These are phyloP conservation scores for Helicolenus hilgendorfi DNA, from an alignment of 2,797 vertebrate species.

Conservation along the genomic window DNA sequence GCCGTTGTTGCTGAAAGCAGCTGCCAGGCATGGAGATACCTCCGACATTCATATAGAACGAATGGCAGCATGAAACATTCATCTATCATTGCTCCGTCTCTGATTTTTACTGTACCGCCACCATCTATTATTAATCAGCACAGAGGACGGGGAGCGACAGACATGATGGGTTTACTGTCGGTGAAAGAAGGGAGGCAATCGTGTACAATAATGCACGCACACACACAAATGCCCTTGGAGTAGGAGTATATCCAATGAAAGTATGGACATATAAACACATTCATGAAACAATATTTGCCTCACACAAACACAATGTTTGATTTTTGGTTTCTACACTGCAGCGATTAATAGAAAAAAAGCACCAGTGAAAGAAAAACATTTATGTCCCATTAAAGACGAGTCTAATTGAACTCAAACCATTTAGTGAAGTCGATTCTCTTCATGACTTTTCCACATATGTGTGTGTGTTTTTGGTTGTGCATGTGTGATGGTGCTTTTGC, in stretches of 20 bases:
- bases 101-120: conserved; percentile 68
- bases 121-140: conserved; percentile 79
- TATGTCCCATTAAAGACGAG: conserved; percentile 23
- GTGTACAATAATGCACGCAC: background rate
- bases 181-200: conserved; percentile 10
- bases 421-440: background rate
- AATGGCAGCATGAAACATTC: conserved; percentile 70
- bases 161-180: conserved; percentile 47
- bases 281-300: background rate
- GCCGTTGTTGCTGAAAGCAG: conserved; percentile 33
- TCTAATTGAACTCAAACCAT: conserved; percentile 24
- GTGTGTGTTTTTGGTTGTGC: conserved; percentile 1
- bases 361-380: background rate
- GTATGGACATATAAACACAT: background rate
- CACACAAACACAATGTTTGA: background rate
- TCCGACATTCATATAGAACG: conserved; percentile 50
- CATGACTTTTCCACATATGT: background rate
- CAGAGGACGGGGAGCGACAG: conserved; percentile 30
- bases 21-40: conserved; percentile 30
- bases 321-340: background rate
- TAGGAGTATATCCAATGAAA: background rate
- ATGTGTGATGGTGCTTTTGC: conserved; percentile 17
- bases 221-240: background rate
- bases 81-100: conserved; percentile 67
- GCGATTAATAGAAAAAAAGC: background rate